phyloP scores from a whole-genome alignment of 2,113 vertebrate genomes.

The Centropristis striata region DNA sequence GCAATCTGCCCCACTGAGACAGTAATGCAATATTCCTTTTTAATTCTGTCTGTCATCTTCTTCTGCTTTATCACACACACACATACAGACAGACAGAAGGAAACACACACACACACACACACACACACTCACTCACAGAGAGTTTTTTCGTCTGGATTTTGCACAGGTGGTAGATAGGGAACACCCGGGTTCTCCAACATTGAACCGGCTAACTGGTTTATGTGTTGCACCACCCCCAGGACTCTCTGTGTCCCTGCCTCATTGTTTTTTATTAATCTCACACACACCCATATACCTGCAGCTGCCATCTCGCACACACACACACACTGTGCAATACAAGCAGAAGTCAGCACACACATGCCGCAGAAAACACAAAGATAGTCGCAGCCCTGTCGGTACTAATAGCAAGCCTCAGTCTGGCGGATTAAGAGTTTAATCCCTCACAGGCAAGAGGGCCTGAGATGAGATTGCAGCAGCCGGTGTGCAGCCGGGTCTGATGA shows the following conservation, averaged over 20 bases:
- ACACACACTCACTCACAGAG: background rate
- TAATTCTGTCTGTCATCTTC: slow-evolving; percentile 25
- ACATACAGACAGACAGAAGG: background rate
- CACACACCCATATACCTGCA: slow-evolving; percentile 25
- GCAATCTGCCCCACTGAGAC: slow-evolving; percentile 26
- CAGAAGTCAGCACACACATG: slow-evolving; percentile 22
- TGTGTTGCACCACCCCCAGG: slow-evolving; percentile 7
- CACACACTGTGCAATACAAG: slow-evolving; percentile 1
- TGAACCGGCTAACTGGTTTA: slow-evolving; percentile 52
- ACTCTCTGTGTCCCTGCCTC: slow-evolving; percentile 14
- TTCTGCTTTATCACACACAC: background rate
- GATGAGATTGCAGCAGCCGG: slow-evolving; percentile 67
- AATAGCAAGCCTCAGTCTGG: slow-evolving; percentile 67
- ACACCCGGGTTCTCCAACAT: background rate
- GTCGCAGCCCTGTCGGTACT: slow-evolving; percentile 50
- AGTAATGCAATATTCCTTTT: slow-evolving; percentile 45
- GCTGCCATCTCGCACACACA: slow-evolving; percentile 32
- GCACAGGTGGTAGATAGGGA: slow-evolving; percentile 48
- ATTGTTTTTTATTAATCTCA: slow-evolving; percentile 45
- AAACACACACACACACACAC: background rate
- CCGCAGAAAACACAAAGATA: slow-evolving; percentile 58
- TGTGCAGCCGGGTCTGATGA: slow-evolving; percentile 48
- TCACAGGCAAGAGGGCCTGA: slow-evolving; percentile 66
- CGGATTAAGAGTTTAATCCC: slow-evolving; percentile 81
- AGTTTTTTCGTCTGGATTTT: background rate